A percentile compares a stretch with the other conserved stretches of the same genome.
phyloP scores from a whole-genome alignment of 2,113 vertebrate species.

The Poeciliopsis occidentalis region DNA sequence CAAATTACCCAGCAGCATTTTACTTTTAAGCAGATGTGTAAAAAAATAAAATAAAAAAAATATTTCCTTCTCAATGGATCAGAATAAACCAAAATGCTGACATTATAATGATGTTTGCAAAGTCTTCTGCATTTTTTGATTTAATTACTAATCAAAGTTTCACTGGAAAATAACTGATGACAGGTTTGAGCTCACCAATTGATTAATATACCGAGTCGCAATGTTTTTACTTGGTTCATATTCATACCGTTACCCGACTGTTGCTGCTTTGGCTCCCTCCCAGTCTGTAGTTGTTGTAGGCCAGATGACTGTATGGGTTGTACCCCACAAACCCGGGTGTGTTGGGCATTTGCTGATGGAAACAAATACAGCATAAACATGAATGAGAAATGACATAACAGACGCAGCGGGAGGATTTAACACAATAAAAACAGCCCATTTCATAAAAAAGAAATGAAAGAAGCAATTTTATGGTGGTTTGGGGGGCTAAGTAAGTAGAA shows the following conservation, averaged over 20 bases:
- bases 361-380: conserved; percentile 98
- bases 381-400: conserved; percentile 92
- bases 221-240: conserved; percentile 32
- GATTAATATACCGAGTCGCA: neutral
- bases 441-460: conserved; percentile 68
- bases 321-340: conserved; percentile 99
- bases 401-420: conserved; percentile 37
- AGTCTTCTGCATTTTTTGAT: neutral
- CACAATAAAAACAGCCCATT: conserved; percentile 59
- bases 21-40: conserved; percentile 1
- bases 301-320: conserved; percentile 99
- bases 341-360: conserved; percentile 99
- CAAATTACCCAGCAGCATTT: neutral
- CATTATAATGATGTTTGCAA: neutral
- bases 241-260: conserved; percentile 99
- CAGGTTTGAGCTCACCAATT: too few species aligned
- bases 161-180: neutral
- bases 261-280: conserved; percentile 99
- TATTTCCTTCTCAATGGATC: neutral
- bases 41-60: conserved; percentile 11
- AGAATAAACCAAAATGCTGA: conserved; percentile 9
- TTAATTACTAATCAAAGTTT: neutral
- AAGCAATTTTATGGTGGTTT: conserved; percentile 4
- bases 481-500: neutral
- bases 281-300: conserved; percentile 99